A percentile compares a stretch with the other conserved stretches of the same genome.
These are phyloP conservation scores for Proctacanthus coquilletti DNA, from an alignment of 1,140 invertebrate genomes.

Conservation along the genomic window DNA sequence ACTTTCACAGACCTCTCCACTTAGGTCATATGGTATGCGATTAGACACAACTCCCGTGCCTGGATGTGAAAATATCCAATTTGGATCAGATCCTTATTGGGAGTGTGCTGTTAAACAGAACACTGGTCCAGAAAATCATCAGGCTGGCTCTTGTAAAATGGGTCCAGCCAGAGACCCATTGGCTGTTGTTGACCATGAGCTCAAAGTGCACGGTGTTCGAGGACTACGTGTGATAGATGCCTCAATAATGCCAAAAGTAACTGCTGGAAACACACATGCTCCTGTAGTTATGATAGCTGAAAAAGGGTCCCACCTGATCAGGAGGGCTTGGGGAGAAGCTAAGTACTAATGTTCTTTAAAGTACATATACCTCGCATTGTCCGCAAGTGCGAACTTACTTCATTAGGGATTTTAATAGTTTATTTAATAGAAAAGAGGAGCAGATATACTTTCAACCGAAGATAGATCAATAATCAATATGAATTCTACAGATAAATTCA, in stretches of 20 bases:
- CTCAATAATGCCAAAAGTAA: constrained; percentile 46
- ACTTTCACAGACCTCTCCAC: constrained; percentile 46
- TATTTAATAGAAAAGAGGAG: background rate
- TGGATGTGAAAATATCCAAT: constrained; percentile 53
- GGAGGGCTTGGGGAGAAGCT: constrained; percentile 41
- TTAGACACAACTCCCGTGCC: constrained; percentile 51
- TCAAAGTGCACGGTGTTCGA: constrained; percentile 37
- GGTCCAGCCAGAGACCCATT: constrained; percentile 34
- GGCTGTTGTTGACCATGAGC: constrained; percentile 40
- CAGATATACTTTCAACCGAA: background rate
- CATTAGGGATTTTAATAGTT: too few relatives aligned
- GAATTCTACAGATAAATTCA: too few relatives aligned
- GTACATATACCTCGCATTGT: too few relatives aligned
- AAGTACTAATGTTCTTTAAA: too few relatives aligned
- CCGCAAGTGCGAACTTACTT: too few relatives aligned
- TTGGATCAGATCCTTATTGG: constrained; percentile 66
- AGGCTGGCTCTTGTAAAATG: constrained; percentile 56
- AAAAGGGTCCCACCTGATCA: constrained; percentile 46
- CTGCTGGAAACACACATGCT: constrained; percentile 45
- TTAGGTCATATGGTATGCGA: constrained; percentile 53
- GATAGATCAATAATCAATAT: background rate
- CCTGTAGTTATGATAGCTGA: constrained; percentile 49
- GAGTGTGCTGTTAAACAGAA: constrained; percentile 57
- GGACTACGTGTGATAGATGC: constrained; percentile 43
- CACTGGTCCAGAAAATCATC: constrained; percentile 71